These are phyloP conservation scores for Tortrix viridana DNA, from an alignment of 2,888 invertebrate species.

Conservation along the genomic window DNA sequence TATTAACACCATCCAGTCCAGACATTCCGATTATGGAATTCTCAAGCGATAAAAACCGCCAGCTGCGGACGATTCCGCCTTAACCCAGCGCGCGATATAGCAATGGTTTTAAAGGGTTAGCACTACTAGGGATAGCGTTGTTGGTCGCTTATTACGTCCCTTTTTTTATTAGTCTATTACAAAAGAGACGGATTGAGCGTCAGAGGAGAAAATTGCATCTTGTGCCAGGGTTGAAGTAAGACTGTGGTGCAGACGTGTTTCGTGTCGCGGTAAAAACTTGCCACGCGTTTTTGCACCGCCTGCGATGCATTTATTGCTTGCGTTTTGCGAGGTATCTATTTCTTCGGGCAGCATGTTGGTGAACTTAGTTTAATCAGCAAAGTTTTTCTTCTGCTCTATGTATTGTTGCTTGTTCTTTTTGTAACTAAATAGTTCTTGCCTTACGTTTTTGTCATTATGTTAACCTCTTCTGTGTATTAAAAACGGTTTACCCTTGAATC, in stretches of 20 bases:
- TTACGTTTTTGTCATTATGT: too few species aligned
- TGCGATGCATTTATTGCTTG: slow-evolving; percentile 25
- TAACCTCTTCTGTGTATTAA: too few species aligned
- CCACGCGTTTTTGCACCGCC: slow-evolving; percentile 24
- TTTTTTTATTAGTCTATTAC: too few species aligned
- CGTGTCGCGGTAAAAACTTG: slow-evolving; percentile 10
- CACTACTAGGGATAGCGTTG: too few species aligned
- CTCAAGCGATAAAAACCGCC: slow-evolving; percentile 11
- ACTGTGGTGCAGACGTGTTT: not conserved
- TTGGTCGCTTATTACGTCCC: too few species aligned
- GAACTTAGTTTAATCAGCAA: slow-evolving; percentile 34
- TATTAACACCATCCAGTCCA: not conserved
- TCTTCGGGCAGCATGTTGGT: slow-evolving; percentile 7
- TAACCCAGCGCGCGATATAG: not conserved
- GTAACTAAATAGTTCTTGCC: too few species aligned
- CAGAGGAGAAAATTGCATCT: too few species aligned
- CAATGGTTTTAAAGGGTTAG: too few species aligned
- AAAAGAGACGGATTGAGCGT: too few species aligned
- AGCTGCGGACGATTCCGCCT: slow-evolving; percentile 7
- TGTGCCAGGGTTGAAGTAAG: too few species aligned
- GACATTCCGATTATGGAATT: slow-evolving; percentile 8
- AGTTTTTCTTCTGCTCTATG: slow-evolving; percentile 22
- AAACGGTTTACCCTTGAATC: too few species aligned
- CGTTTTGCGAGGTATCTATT: slow-evolving; percentile 17
- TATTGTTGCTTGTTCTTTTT: slow-evolving; percentile 4